Conservation (phyloP, 2,888 invertebrate genomes). For the Acronicta aceris region DNA sequence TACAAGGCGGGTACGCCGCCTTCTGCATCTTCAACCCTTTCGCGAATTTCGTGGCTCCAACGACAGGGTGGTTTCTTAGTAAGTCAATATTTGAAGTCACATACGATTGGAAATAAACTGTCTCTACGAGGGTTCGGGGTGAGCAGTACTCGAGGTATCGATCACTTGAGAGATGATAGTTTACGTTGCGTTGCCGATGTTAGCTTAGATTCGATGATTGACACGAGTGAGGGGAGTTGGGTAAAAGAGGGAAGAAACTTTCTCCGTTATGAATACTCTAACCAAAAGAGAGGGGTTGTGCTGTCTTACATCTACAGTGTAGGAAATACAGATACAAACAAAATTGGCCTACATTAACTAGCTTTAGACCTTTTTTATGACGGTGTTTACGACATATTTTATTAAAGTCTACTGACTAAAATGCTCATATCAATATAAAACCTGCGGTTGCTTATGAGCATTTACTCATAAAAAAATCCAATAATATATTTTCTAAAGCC, state of each 20-base stretch:
- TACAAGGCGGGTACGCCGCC: constrained; percentile 22
- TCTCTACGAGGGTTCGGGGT: constrained; percentile 35
- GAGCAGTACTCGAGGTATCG: constrained; percentile 50
- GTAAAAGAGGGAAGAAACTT: background rate
- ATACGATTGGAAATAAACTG: constrained; percentile 65
- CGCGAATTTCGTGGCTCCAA: constrained; percentile 47
- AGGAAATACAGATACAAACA: too few relatives aligned
- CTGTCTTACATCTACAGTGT: too few relatives aligned
- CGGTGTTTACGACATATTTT: too few relatives aligned
- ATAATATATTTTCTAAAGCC: too few relatives aligned
- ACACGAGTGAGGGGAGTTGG: constrained; percentile 22
- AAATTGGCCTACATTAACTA: too few relatives aligned
- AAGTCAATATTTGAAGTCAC: constrained; percentile 71
- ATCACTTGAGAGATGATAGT: constrained; percentile 54
- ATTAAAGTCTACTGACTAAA: too few relatives aligned
- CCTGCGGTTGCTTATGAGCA: too few relatives aligned
- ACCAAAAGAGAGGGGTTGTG: too few relatives aligned
- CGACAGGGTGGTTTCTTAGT: constrained; percentile 56
- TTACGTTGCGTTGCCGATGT: constrained; percentile 25
- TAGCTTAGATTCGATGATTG: constrained; percentile 29
- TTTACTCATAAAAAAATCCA: too few relatives aligned
- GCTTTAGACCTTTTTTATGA: too few relatives aligned
- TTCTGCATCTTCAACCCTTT: constrained; percentile 16
- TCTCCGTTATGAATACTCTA: background rate
- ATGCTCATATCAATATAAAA: too few relatives aligned